Evolutionary conservation across 2,888 invertebrate species (phyloP), one percentile per base, ranked within the genome.

Genomic region (Sepiola atlantica): DNA sequence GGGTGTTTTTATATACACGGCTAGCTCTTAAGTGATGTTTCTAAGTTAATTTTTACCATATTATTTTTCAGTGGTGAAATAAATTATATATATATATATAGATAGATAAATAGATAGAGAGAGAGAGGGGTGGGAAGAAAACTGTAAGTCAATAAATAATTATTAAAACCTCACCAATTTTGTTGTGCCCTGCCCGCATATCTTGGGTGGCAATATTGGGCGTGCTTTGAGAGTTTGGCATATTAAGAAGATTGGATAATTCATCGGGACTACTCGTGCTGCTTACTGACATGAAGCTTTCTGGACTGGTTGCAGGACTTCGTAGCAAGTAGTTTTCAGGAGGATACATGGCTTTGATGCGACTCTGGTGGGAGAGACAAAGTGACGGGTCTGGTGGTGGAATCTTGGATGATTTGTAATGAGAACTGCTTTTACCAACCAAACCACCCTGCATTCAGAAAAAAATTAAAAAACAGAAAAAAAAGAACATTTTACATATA

Each of bases 301-400:
- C 94, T n/a, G 92, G 90, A 55, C 94, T 94, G 0, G 91, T 94
- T 28, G 91, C 91, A 18, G 94, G 94, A 57, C 94, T 94, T 55
- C 91, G 91, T 21, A 90, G 57, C 4, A 61, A 45, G 90, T 54
- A 61, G 16, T 91, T 90, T 32, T 94, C 77, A 21, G 94, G 95
- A 28, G 96, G 95, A 90, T 97, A 97, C 96, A 96, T 95, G 94
- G 95, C 96, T 18, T 96, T 96, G 90, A 97, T 96, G 94, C 96
- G 95, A 93, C 95, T 96, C 95, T 97, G 97, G 94, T 96, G 96
- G 55, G 96, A 96, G 54, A 97, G 95, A 94, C 96, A 96, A 16
- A 96, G 93, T 2, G 97, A 95, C 20, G 97, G 97, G 94, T 97
- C 96, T 28, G 94, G 94, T 28, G 92, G 92, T 20, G 55, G 35